Evolutionary conservation across 2,888 invertebrate species (phyloP), one percentile per base, ranked within the genome.

Genomic region (Acanthosepion pharaonis): DNA sequence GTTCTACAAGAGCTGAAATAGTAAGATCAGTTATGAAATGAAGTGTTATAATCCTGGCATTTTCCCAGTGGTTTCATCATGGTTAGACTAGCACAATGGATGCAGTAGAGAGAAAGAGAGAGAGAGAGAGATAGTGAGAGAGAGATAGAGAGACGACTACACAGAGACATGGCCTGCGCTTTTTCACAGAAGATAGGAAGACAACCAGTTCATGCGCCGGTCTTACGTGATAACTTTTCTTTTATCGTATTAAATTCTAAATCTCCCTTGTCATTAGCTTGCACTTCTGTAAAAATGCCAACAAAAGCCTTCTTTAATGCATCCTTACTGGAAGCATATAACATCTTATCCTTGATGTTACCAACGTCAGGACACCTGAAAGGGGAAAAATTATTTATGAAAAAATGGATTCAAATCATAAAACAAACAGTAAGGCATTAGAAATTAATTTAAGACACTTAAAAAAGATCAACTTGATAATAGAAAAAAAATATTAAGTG

Each of bases 311-410:
- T 94, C 95, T 95, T 95, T 42, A 95, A 59, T 33, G 59, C 91
- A 55, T 95, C 95, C 33, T 92, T 93, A 28, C 94, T 95, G 33
- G 94, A 92, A n/a, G 95, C 92, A 28, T 94, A 94, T 18, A 95
- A 25, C 95, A 95, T 95, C 91, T 95, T 95, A 25, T 91, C 78
- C 42, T 94, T 94, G 28, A 95, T 23, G 42, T 33, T 15, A 59
- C 33, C 91, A n/a, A 28, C 25, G 6, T 95, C 95, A 8, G 95
- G 95, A 92, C 94, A 94, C 94, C 95, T 95, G 95, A 11, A 94
- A 95, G 33, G 51, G 28, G 42, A 42, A 64, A 42, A n/a, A 59
- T 59, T 20, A 20, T 5, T 20, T 59, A 3, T 5, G 20, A 20
- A 20, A 59, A 59, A 59, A 55, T 15, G 20, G 5, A 5, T 23